A percentile compares a stretch with the other conserved stretches of the same genome.
Evolutionary conservation across 2,888 invertebrate genomes (phyloP).

Genomic region (Lasiommata megera): DNA sequence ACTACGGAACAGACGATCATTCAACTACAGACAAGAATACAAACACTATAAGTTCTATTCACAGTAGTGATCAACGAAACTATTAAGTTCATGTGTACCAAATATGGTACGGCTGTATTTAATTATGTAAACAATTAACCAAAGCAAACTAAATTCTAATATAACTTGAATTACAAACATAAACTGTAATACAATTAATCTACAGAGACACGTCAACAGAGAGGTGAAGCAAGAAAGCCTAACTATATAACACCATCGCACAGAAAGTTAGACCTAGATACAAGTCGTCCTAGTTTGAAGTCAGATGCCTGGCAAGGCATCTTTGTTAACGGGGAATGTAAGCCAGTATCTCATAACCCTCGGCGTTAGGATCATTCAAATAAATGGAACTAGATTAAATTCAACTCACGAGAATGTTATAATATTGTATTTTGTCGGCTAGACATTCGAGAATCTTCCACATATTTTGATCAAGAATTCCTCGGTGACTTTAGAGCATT

Average conservation of each 20-base stretch:
- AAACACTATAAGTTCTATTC: too few relatives aligned
- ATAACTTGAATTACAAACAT: neutral
- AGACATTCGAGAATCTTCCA: neutral
- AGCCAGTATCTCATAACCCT: slow-evolving; percentile 16
- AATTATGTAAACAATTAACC: neutral
- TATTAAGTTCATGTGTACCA: too few relatives aligned
- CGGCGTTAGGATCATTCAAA: slow-evolving; percentile 17
- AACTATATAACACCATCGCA: slow-evolving; percentile 14
- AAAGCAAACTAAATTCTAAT: neutral
- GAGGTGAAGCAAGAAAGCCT: neutral
- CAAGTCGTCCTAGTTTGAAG: slow-evolving; percentile 20
- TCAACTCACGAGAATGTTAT: neutral
- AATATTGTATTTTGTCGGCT: neutral
- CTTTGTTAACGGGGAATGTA: slow-evolving; percentile 23
- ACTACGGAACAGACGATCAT: too few relatives aligned
- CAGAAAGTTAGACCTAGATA: slow-evolving; percentile 17
- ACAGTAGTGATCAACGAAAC: too few relatives aligned
- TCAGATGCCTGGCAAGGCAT: slow-evolving; percentile 20
- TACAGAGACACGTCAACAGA: neutral
- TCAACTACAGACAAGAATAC: too few relatives aligned
- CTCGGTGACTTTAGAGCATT: too few relatives aligned
- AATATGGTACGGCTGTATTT: too few relatives aligned
- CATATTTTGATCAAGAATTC: neutral
- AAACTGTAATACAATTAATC: neutral
- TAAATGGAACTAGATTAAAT: slow-evolving; percentile 18